Evolutionary conservation across 2,888 invertebrate species (phyloP).

Genomic region (Gastrophysa polygoni): DNA sequence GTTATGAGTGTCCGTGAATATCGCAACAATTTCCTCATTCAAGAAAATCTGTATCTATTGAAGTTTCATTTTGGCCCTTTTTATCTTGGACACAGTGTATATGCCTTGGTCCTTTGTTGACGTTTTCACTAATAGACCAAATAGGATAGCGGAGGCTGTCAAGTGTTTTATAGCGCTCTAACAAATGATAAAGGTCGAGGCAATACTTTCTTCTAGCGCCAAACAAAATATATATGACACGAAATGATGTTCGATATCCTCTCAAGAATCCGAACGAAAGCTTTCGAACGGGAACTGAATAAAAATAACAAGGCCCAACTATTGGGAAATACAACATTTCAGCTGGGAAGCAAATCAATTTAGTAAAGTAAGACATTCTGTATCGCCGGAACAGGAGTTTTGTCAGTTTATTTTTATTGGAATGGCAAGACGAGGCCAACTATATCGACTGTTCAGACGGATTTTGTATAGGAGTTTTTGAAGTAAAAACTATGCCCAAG

Average conservation of each 20-base stretch:
- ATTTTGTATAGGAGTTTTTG: neutral
- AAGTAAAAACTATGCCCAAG: neutral
- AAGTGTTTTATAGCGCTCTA: too few relatives aligned
- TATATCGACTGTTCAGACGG: slow-evolving; percentile 4
- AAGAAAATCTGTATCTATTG: too few relatives aligned
- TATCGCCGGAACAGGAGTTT: slow-evolving; percentile 25
- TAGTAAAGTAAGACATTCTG: slow-evolving; percentile 32
- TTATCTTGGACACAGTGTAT: too few relatives aligned
- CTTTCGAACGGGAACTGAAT: slow-evolving; percentile 19
- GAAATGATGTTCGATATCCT: slow-evolving; percentile 4
- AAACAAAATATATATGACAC: neutral
- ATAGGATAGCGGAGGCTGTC: too few relatives aligned
- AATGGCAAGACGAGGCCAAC: slow-evolving; percentile 14
- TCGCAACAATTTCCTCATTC: too few relatives aligned
- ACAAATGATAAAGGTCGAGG: too few relatives aligned
- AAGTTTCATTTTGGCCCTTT: too few relatives aligned
- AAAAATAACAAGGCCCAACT: slow-evolving; percentile 23
- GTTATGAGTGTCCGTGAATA: too few relatives aligned
- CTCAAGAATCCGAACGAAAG: slow-evolving; percentile 8
- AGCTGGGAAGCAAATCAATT: slow-evolving; percentile 28
- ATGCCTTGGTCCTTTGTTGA: too few relatives aligned
- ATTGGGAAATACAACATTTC: slow-evolving; percentile 20
- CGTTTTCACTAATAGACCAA: too few relatives aligned
- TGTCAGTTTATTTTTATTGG: slow-evolving; percentile 27
- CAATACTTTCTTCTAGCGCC: too few relatives aligned